phyloP scores from a whole-genome alignment of 1,140 invertebrate genomes.

The Lasioglossum albipes region DNA sequence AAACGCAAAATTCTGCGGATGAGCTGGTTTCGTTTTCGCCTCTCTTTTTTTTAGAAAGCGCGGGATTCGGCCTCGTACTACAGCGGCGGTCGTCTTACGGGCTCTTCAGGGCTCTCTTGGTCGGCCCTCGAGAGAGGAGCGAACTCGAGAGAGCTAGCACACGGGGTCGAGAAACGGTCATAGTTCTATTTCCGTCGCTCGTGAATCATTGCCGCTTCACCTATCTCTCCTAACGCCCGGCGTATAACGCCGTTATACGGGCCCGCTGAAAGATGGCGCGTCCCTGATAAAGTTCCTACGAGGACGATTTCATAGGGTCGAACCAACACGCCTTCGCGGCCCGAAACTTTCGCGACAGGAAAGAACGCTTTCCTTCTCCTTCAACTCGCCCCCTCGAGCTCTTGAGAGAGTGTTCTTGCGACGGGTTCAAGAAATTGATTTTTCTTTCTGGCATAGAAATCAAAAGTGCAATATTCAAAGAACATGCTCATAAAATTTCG shows the following conservation, averaged over 20 bases:
- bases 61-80: slow-evolving; percentile 73
- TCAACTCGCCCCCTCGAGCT: background rate
- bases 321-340: background rate
- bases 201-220: slow-evolving; percentile 77
- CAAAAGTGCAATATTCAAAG: no score
- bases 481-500: no score
- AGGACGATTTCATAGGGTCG: slow-evolving; percentile 12
- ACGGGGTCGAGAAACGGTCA: slow-evolving; percentile 67
- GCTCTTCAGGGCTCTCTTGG: slow-evolving; percentile 61
- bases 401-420: no score
- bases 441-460: no score
- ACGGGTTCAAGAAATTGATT: no score
- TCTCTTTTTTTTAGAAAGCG: slow-evolving; percentile 32
- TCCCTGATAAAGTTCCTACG: slow-evolving; percentile 27
- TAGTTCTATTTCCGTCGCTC: slow-evolving; percentile 78
- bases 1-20: background rate
- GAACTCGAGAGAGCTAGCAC: slow-evolving; percentile 66
- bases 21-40: background rate
- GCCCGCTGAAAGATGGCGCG: slow-evolving; percentile 36
- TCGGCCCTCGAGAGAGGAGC: slow-evolving; percentile 57
- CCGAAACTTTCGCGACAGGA: slow-evolving; percentile 4
- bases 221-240: slow-evolving; percentile 68
- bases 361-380: background rate
- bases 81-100: slow-evolving; percentile 59
- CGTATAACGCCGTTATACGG: slow-evolving; percentile 40